Percentiles rank a stretch among this genome's conserved stretches.
Conservation (phyloP, 1,140 invertebrate genomes). For the Nylanderia fulva region DNA sequence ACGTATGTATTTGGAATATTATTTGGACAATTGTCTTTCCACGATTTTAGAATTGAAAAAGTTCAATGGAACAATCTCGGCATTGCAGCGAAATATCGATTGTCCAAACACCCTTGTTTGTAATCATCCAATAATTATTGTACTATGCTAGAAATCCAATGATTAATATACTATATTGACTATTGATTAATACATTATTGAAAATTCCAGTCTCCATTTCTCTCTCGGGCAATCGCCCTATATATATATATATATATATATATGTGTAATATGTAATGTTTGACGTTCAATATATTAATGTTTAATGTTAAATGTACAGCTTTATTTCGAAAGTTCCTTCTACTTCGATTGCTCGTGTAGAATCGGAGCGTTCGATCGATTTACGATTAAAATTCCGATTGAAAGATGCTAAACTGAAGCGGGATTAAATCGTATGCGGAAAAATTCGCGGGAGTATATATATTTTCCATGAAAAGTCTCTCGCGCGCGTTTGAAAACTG, state of each 20-base stretch:
- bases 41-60: not conserved
- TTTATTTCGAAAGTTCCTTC: not conserved
- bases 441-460: not conserved
- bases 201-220: too few species aligned
- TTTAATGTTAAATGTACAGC: too few species aligned
- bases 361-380: not conserved
- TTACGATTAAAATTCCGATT: not conserved
- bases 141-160: not conserved
- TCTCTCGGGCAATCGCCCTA: too few species aligned
- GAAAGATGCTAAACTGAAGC: not conserved
- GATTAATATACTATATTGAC: too few species aligned
- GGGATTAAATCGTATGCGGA: not conserved
- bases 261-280: not conserved
- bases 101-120: constrained; percentile 13
- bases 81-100: not conserved
- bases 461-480: not conserved
- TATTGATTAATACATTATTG: too few species aligned
- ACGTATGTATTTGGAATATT: not conserved
- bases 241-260: too few species aligned
- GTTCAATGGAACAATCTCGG: constrained; percentile 19
- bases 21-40: too few species aligned
- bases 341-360: not conserved
- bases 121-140: not conserved
- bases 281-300: too few species aligned
- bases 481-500: not conserved